Evolutionary conservation across 2,888 invertebrate genomes (phyloP).

Genomic region (Ectemnius lituratus): DNA sequence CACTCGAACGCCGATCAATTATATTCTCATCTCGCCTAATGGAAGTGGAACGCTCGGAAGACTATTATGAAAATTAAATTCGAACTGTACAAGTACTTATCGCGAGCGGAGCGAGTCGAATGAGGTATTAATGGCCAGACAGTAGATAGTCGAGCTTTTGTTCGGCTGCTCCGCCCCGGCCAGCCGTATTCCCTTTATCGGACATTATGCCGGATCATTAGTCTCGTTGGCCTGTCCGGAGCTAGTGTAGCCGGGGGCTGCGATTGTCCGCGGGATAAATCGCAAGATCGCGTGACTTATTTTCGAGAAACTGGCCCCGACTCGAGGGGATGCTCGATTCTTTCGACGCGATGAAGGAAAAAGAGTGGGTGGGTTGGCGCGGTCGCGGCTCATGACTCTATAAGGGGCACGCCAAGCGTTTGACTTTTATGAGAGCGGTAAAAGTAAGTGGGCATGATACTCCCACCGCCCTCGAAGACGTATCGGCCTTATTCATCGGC

Average conservation of each 20-base stretch:
- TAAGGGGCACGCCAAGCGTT: constrained; percentile 29
- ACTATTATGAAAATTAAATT: no score
- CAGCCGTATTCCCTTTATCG: constrained; percentile 12
- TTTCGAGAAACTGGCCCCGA: constrained; percentile 16
- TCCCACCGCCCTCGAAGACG: constrained; percentile 6
- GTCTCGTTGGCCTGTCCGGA: background rate
- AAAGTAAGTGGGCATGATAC: constrained; percentile 43
- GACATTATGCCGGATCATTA: constrained; percentile 13
- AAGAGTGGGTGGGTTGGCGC: background rate
- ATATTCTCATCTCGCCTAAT: no score
- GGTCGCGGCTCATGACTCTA: constrained; percentile 26
- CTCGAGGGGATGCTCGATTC: constrained; percentile 21
- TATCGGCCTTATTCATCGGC: constrained; percentile 32
- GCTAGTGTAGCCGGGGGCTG: constrained; percentile 17
- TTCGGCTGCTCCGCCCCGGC: background rate
- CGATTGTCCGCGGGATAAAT: constrained; percentile 29
- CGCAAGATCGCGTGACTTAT: constrained; percentile 42
- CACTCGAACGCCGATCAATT: no score
- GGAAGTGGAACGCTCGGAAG: no score
- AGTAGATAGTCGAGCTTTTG: background rate
- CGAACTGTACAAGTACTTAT: no score
- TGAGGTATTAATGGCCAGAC: background rate
- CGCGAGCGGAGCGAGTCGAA: background rate
- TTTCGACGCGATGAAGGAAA: constrained; percentile 17
- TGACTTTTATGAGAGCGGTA: constrained; percentile 47